Evolutionary conservation across 1,140 invertebrate genomes (phyloP), one percentile per base, ranked within the genome.

Genomic region (Cheumatopsyche charites): DNA sequence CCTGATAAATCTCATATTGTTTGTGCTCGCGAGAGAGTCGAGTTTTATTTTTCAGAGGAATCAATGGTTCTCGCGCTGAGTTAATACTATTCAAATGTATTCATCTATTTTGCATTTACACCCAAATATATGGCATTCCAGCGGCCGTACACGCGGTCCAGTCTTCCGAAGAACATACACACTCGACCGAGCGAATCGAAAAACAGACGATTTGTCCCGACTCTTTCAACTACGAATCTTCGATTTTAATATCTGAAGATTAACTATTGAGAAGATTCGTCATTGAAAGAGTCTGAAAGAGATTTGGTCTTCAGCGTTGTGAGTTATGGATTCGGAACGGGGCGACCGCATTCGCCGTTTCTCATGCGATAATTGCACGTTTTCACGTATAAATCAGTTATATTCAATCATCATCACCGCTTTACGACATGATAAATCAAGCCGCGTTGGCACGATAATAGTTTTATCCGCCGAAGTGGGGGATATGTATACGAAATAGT

Each of bases 21-120:
- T 58, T 58, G 21, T 58, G 55, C 25, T n/a, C n/a, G 23, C 55
- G n/a, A 26, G 55, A 26, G 55, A 26, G 21, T 58, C 55, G 21
- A 25, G 55, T 58, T 58, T 58, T 58, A 36, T 26, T 26, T 25
- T 58, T 25, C 21, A 11, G 26, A 41, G 29, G 15, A 63, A 41
- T 63, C 62, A 41, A 41, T 63, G 62, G 62, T 43, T 43, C 62
- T 63, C 62, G 41, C 42, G 11, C 9, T 15, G 25, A 52, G 58
- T 65, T 65, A 71, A 65, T 49, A 49, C 49, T 61, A 72, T 72
- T 72, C 49, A 66, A 72, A 72, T 72, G 62, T 72, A 66, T 72
- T 72, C 70, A 72, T 61, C 62, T 72, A 72, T 72, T 68, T 72
- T 72, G 70, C 70, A 72, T 72, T 72, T 66, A 72, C 70, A 72